phyloP scores from a whole-genome alignment of 2,888 invertebrate species.

The Monochamus alternatus region DNA sequence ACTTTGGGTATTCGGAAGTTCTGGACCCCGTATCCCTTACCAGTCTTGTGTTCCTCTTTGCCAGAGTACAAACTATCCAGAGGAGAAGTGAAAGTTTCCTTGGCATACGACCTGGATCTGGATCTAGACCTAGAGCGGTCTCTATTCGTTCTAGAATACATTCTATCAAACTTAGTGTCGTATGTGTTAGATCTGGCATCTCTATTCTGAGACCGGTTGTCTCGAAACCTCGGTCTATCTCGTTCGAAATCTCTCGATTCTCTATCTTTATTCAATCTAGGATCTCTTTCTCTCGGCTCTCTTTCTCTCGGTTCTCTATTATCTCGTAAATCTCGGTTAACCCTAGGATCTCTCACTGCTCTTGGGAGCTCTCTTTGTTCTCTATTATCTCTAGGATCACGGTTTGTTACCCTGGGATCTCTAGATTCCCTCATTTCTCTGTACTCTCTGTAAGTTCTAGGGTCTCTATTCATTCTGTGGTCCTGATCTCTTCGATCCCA shows the following conservation, averaged over 20 bases:
- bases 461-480: conserved; percentile 48
- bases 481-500: conserved; percentile 47
- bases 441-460: conserved; percentile 57
- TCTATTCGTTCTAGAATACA: conserved; percentile 51
- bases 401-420: conserved; percentile 32
- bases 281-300: conserved; percentile 9
- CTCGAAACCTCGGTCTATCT: conserved; percentile 1
- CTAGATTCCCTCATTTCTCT: conserved; percentile 56
- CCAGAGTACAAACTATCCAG: conserved; percentile 71
- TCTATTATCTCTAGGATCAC: conserved; percentile 40
- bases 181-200: conserved; percentile 16
- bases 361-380: conserved; percentile 1
- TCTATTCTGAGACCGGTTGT: conserved; percentile 22
- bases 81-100: conserved; percentile 70
- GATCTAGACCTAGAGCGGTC: conserved; percentile 46
- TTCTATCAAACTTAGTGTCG: conserved; percentile 35
- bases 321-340: conserved; percentile 26
- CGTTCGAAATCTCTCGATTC: conserved; percentile 13
- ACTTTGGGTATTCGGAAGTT: conserved; percentile 74
- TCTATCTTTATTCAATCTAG: conserved; percentile 36
- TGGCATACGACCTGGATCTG: conserved; percentile 43
- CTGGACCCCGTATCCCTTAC: conserved; percentile 72
- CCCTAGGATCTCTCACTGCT: conserved; percentile 29
- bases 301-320: conserved; percentile 25
- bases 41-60: conserved; percentile 68